A percentile compares a stretch with the other conserved stretches of the same genome.
Evolutionary conservation across 2,888 invertebrate genomes (phyloP).

Genomic region (Drosophila helvetica): DNA sequence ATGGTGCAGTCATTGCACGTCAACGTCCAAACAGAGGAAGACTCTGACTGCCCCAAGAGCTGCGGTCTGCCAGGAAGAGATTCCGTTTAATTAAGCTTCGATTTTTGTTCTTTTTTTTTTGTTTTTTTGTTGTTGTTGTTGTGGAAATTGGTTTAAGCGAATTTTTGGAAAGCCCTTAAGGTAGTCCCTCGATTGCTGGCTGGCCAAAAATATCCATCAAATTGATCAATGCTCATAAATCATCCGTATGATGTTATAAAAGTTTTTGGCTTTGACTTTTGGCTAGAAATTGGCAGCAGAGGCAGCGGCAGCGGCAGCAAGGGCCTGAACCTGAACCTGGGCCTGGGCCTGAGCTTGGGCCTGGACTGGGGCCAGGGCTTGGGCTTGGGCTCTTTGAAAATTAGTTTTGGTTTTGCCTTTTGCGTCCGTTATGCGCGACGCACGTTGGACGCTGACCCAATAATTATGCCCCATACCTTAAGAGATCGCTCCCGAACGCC

Average conservation of each 20-base stretch:
- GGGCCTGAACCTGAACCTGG: slow-evolving; percentile 34
- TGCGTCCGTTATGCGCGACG: slow-evolving; percentile 58
- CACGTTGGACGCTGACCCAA: slow-evolving; percentile 78
- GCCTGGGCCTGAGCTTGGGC: slow-evolving; percentile 20
- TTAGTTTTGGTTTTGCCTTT: slow-evolving; percentile 63
- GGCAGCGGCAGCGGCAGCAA: slow-evolving; percentile 57
- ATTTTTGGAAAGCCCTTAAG: slow-evolving; percentile 77
- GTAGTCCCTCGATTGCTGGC: slow-evolving; percentile 48
- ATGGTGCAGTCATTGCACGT: too few species aligned
- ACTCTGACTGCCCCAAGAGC: slow-evolving; percentile 4
- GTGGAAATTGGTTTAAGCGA: slow-evolving; percentile 76
- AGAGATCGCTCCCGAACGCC: slow-evolving; percentile 1
- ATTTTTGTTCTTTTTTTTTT: slow-evolving; percentile 15
- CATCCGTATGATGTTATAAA: slow-evolving; percentile 63
- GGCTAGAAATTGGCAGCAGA: slow-evolving; percentile 67
- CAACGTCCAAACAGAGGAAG: slow-evolving; percentile 15
- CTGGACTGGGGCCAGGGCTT: too few species aligned
- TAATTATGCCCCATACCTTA: slow-evolving; percentile 68
- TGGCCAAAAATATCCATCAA: slow-evolving; percentile 73
- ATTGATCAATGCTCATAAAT: slow-evolving; percentile 82
- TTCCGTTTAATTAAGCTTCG: slow-evolving; percentile 76
- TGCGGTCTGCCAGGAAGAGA: slow-evolving; percentile 53
- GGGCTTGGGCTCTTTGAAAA: slow-evolving; percentile 52
- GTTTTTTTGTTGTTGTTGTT: slow-evolving; percentile 32
- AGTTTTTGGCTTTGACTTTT: slow-evolving; percentile 46